A percentile compares a stretch with the other conserved stretches of the same genome.
Evolutionary conservation across 1,140 invertebrate genomes (phyloP).

Genomic region (Dendrolimus kikuchii): DNA sequence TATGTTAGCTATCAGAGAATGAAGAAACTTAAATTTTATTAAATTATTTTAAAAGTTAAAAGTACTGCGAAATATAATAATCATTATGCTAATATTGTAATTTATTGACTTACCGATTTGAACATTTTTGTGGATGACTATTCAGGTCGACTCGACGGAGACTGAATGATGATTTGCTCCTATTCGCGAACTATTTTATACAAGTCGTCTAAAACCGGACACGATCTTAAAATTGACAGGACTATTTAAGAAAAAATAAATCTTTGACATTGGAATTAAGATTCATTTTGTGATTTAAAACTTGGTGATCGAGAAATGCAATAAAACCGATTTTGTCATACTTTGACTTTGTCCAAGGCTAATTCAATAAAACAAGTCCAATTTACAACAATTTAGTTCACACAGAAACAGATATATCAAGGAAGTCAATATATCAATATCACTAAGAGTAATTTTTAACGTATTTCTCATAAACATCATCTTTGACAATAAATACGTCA

Average conservation of each 20-base stretch:
- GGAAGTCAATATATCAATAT: constrained; percentile 1
- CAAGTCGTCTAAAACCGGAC: constrained; percentile 11
- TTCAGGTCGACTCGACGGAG: background rate
- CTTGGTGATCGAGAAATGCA: constrained; percentile 4
- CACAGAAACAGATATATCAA: background rate
- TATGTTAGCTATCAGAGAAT: no score
- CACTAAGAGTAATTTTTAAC: background rate
- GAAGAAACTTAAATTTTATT: no score
- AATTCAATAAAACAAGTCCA: constrained; percentile 17
- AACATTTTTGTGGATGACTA: constrained; percentile 7
- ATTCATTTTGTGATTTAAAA: constrained; percentile 11
- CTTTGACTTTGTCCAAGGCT: constrained; percentile 15
- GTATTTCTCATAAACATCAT: background rate
- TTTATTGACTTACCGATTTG: constrained; percentile 21
- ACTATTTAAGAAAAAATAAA: constrained; percentile 6
- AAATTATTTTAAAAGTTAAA: no score
- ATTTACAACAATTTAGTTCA: constrained; percentile 9
- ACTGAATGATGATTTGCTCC: constrained; percentile 16
- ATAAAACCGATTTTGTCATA: constrained; percentile 15
- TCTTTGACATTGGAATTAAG: constrained; percentile 11
- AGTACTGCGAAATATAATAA: background rate
- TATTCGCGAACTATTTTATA: constrained; percentile 15
- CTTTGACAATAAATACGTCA: background rate
- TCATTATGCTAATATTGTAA: constrained; percentile 12
- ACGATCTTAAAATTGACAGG: constrained; percentile 4